A percentile compares a stretch with the other conserved stretches of the same genome.
Conservation (phyloP, 2,797 vertebrate genomes). For the Mormyrops attenuatus region DNA sequence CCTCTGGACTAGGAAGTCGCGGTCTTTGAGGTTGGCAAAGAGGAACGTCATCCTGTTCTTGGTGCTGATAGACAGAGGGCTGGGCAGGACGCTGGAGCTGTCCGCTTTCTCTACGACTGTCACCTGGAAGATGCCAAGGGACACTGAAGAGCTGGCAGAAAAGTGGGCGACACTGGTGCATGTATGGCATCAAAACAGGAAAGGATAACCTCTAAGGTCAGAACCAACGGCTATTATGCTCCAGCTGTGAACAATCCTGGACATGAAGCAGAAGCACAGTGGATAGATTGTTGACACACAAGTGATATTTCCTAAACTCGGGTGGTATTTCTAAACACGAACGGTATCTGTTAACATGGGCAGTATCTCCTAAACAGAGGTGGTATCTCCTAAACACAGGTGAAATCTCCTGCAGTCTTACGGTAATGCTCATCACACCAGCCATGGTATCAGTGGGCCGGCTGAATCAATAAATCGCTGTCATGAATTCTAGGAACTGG, state of each 20-base stretch:
- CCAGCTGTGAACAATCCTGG: neutral
- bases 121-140: conserved; percentile 64
- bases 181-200: neutral
- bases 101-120: conserved; percentile 97
- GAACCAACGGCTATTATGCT: neutral
- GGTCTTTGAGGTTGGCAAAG: conserved; percentile 92
- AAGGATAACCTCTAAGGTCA: neutral
- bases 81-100: conserved; percentile 91
- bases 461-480: neutral
- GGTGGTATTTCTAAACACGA: neutral
- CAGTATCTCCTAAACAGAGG: neutral
- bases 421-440: neutral
- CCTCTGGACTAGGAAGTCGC: conserved; percentile 95
- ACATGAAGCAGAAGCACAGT: neutral
- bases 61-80: conserved; percentile 93
- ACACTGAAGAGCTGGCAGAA: neutral
- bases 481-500: neutral
- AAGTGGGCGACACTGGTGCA: neutral
- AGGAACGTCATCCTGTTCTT: conserved; percentile 97
- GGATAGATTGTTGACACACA: neutral
- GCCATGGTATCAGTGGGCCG: neutral
- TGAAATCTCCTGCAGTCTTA: neutral
- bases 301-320: neutral
- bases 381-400: neutral
- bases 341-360: neutral